A percentile compares a stretch with the other conserved stretches of the same genome.
Conservation (phyloP, 2,113 vertebrate species). For the Gila orcuttii region DNA sequence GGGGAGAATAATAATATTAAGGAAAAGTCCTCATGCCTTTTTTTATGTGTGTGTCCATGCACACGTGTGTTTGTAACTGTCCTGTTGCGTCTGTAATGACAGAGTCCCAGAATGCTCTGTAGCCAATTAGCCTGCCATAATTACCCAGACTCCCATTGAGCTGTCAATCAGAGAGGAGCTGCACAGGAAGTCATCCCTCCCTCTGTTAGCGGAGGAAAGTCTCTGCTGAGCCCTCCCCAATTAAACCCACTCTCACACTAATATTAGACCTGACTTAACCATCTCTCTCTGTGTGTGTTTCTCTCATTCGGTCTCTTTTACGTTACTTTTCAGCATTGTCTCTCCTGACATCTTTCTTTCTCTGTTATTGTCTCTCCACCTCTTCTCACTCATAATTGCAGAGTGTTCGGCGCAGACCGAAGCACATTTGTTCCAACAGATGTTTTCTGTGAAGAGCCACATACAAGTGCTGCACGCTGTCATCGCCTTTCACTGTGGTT, state of each 20-base stretch:
- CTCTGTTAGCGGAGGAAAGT: constrained; percentile 50
- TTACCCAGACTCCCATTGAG: constrained; percentile 80
- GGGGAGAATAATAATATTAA: background rate
- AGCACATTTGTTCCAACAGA: constrained; percentile 45
- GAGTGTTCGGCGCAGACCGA: constrained; percentile 29
- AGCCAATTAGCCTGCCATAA: constrained; percentile 78
- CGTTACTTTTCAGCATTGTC: constrained; percentile 41
- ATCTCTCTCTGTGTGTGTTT: constrained; percentile 6
- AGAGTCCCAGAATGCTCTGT: constrained; percentile 77
- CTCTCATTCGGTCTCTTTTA: constrained; percentile 19
- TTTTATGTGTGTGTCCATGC: background rate
- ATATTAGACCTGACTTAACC: constrained; percentile 48
- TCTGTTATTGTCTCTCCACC: constrained; percentile 36
- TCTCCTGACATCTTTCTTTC: constrained; percentile 41
- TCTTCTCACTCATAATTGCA: constrained; percentile 44
- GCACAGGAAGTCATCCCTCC: constrained; percentile 74
- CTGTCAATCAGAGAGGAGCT: constrained; percentile 75
- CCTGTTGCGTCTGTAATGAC: constrained; percentile 76
- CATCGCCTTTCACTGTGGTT: background rate
- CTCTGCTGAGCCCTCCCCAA: constrained; percentile 54
- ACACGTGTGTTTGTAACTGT: constrained; percentile 28
- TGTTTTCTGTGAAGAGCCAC: constrained; percentile 41
- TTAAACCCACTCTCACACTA: constrained; percentile 52
- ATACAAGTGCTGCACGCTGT: background rate
- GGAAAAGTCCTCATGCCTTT: background rate